Evolutionary conservation across 2,888 invertebrate genomes (phyloP).

Genomic region (Cerastis leucographa): DNA sequence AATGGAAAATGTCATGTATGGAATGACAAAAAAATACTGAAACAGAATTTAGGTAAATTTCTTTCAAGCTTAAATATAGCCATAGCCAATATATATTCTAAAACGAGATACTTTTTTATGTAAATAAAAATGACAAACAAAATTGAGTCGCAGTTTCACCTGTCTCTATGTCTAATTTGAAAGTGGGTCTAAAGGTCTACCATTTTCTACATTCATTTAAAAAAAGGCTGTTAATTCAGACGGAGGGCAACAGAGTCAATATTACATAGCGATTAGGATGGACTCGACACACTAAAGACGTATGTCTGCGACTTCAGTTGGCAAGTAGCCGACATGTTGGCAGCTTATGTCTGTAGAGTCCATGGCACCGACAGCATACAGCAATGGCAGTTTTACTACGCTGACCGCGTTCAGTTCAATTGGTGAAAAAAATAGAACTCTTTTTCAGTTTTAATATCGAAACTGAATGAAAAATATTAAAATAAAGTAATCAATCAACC

Average conservation of each 20-base stretch:
- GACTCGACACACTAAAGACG: not conserved
- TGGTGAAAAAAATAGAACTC: not conserved
- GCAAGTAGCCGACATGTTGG: not conserved
- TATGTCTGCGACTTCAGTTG: no score
- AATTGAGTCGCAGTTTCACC: not conserved
- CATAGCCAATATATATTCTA: not conserved
- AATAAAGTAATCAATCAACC: conserved; percentile 23
- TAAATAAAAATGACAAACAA: not conserved
- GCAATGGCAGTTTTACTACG: not conserved
- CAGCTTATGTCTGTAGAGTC: not conserved
- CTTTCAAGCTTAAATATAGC: no score
- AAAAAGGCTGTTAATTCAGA: not conserved
- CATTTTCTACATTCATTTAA: not conserved
- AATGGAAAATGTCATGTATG: not conserved
- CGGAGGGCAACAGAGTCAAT: not conserved
- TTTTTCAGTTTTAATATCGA: not conserved
- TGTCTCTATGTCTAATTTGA: not conserved
- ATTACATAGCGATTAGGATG: not conserved
- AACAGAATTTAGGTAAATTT: not conserved
- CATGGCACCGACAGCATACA: not conserved
- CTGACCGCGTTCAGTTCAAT: not conserved
- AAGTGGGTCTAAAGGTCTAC: not conserved
- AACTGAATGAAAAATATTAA: conserved; percentile 6
- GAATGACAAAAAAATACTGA: not conserved
- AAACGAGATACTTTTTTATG: not conserved